Conservation (phyloP, 2,888 invertebrate species). For the Zele albiditarsus region DNA sequence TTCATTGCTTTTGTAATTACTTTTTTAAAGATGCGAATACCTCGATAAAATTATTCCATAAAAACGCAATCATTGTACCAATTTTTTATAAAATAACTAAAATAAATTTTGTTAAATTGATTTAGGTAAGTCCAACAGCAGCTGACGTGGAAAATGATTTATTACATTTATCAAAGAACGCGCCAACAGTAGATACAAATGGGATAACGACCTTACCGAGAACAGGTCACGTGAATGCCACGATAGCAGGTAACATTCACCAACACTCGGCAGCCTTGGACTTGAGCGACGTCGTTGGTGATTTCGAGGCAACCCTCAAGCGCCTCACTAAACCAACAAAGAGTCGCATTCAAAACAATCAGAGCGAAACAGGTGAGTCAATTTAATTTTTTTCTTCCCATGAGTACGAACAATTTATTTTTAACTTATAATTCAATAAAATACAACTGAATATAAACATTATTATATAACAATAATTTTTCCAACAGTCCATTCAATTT, state of each 20-base stretch:
- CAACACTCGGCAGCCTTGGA: constrained; percentile 61
- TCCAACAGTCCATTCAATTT: too few species aligned
- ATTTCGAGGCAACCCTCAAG: constrained; percentile 82
- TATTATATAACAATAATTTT: too few species aligned
- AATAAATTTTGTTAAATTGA: constrained; percentile 25
- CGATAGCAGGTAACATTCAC: constrained; percentile 39
- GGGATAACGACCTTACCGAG: constrained; percentile 56
- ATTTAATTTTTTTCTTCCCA: neutral
- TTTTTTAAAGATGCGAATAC: too few species aligned
- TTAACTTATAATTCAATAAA: neutral
- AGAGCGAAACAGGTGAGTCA: constrained; percentile 49
- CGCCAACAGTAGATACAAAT: constrained; percentile 51
- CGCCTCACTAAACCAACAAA: constrained; percentile 65
- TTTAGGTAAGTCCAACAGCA: constrained; percentile 62
- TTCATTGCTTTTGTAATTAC: too few species aligned
- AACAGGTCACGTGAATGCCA: constrained; percentile 51
- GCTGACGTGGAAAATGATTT: constrained; percentile 57
- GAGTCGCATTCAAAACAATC: constrained; percentile 45
- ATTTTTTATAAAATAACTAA: too few species aligned
- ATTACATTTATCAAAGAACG: constrained; percentile 61
- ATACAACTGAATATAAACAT: neutral
- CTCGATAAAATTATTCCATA: too few species aligned
- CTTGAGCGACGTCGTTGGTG: constrained; percentile 77
- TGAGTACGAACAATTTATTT: neutral
- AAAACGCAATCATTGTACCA: too few species aligned